Base-by-base conservation (phyloP, 1,140 invertebrate species). In the Octopus sinensis region DNA sequence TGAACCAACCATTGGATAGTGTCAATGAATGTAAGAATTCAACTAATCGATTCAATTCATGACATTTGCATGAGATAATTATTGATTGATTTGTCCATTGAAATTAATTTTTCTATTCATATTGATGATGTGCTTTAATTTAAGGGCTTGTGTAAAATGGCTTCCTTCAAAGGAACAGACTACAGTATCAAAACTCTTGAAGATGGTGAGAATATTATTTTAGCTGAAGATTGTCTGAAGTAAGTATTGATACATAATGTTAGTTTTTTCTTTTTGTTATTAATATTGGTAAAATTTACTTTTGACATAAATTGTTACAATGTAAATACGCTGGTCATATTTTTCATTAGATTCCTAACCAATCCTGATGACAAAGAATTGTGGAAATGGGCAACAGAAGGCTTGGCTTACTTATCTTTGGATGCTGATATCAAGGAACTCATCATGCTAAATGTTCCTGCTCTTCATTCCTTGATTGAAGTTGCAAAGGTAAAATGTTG, bases 401-500 rank as follows among this genome's bases (percentile, higher is more conserved):
- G 98, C 13, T 92, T 99, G 0, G 98, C 98, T 0, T 99, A 99
- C 89, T 92, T 99, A 4, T 98, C 97, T 5, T 92, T 99, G 62
- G 98, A 99, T 92, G 98, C 97, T 12, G 98, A 99, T 91, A 96
- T 99, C 1, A 99, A 99, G 89, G 98, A 99, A 90, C 97, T 97
- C 89, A 90, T 99, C 12, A 94, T 98, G 43, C 95, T 96, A 88
- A 97, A 99, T 88, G 93, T 92, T 83, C 88, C 93, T 75, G 95
- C 96, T 4, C 91, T 99, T 83, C 93, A 94, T 88, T 94, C 96
- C 6, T 93, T 99, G 79, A 95, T 99, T 87, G 95, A 97, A 88
- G 89, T 99, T 75, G 96, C 96, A 6, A 92, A 91, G 86, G 92
- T 90, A 84, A 80, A 79, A 77, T 43, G 30, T 43, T 43, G 0